A percentile compares a stretch with the other conserved stretches of the same genome.
Conservation (phyloP, 2,113 vertebrate genomes). For the Rhynchopsitta pachyrhyncha region DNA sequence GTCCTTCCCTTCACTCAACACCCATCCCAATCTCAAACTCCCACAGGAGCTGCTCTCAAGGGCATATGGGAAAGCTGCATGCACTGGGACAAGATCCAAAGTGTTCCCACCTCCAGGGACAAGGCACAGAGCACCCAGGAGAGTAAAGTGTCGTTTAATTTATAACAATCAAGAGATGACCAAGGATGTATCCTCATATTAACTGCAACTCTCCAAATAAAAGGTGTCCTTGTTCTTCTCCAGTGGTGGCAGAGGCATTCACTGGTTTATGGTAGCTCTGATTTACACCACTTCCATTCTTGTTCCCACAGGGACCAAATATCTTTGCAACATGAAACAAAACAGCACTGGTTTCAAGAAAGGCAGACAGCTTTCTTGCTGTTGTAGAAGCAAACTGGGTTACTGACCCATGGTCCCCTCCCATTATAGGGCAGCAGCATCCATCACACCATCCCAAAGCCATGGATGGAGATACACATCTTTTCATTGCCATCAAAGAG, state of each 20-base stretch:
- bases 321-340: neutral
- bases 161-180: slow-evolving; percentile 1
- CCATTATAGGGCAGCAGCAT: neutral
- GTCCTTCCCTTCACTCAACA: neutral
- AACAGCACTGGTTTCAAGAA: neutral
- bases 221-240: slow-evolving; percentile 27
- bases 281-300: neutral
- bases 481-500: neutral
- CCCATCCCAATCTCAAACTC: neutral
- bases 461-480: neutral
- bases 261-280: slow-evolving; percentile 6
- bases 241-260: neutral
- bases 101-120: neutral
- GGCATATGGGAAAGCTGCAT: neutral
- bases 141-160: neutral
- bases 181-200: neutral
- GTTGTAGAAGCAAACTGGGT: fast-evolving
- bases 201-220: neutral
- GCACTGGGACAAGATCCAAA: neutral
- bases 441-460: neutral
- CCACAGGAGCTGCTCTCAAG: neutral
- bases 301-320: neutral
- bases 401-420: neutral
- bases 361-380: neutral
- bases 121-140: neutral